Percentiles rank a stretch among this genome's conserved stretches.
Evolutionary conservation across 2,113 vertebrate genomes (phyloP).

Genomic region (Dasyprocta punctata): DNA sequence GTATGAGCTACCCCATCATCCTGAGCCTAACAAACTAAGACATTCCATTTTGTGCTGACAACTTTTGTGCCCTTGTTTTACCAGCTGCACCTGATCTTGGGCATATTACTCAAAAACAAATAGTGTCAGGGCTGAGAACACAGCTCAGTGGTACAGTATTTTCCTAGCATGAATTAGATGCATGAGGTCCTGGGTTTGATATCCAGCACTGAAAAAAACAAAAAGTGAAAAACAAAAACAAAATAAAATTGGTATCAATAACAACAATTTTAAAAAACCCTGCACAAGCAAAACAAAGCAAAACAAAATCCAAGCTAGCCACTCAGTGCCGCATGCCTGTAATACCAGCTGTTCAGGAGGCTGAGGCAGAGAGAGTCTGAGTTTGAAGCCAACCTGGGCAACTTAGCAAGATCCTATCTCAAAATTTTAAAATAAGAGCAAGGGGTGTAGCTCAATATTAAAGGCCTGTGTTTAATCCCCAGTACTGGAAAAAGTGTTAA

Average conservation of each 20-base stretch:
- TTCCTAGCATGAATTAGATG: too few relatives aligned
- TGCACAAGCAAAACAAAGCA: not conserved
- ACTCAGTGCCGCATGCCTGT: not conserved
- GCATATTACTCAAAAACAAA: not conserved
- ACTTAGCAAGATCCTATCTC: not conserved
- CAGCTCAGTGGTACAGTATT: not conserved
- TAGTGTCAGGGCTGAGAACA: not conserved
- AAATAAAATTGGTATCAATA: not conserved
- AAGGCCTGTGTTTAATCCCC: not conserved
- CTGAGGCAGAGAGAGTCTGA: not conserved
- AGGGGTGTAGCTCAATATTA: not conserved
- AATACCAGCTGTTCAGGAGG: not conserved
- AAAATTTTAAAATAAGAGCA: not conserved
- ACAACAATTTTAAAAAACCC: not conserved
- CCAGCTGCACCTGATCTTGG: not conserved
- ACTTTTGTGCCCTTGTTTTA: not conserved
- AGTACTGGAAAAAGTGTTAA: not conserved
- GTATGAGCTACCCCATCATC: not conserved
- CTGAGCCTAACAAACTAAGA: not conserved
- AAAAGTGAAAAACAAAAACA: not conserved
- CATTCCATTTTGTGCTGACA: not conserved
- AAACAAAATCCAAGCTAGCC: not conserved
- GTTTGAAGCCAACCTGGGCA: not conserved
- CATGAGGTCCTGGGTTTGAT: not conserved
- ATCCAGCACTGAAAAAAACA: not conserved